Conservation (phyloP, 1,140 invertebrate species). For the Drosophila quadrilineata region DNA sequence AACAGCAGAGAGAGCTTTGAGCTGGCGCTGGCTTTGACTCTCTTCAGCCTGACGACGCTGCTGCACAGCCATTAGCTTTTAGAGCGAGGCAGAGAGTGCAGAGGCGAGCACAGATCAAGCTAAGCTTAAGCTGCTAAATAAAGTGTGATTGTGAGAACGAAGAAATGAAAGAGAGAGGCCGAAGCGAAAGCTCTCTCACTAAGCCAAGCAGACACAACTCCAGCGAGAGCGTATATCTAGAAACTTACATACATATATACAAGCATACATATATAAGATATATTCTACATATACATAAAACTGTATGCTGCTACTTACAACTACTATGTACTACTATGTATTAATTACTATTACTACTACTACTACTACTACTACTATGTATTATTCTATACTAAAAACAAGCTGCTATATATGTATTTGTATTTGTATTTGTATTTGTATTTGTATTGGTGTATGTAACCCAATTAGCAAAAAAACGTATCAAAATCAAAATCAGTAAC, state of each 20-base stretch:
- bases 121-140: neutral
- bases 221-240: constrained; percentile 9
- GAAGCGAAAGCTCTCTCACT: no score
- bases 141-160: neutral
- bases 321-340: no score
- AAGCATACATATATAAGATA: constrained; percentile 30
- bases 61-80: constrained; percentile 44
- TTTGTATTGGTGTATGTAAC: constrained; percentile 66
- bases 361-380: no score
- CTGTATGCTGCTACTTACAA: constrained; percentile 51
- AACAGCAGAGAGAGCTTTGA: constrained; percentile 9
- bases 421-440: no score
- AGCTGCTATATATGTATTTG: no score
- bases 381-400: constrained; percentile 49
- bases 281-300: constrained; percentile 26
- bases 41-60: constrained; percentile 22
- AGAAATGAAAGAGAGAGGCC: neutral
- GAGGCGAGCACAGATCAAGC: neutral
- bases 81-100: neutral
- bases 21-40: constrained; percentile 20
- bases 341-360: no score
- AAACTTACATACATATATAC: constrained; percentile 38
- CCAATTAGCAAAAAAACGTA: constrained; percentile 67
- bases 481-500: constrained; percentile 55
- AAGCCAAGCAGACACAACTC: no score